Base-by-base conservation (phyloP, 37 sponge, comb jelly and placozoan species). In the Axinella damicornis region DNA sequence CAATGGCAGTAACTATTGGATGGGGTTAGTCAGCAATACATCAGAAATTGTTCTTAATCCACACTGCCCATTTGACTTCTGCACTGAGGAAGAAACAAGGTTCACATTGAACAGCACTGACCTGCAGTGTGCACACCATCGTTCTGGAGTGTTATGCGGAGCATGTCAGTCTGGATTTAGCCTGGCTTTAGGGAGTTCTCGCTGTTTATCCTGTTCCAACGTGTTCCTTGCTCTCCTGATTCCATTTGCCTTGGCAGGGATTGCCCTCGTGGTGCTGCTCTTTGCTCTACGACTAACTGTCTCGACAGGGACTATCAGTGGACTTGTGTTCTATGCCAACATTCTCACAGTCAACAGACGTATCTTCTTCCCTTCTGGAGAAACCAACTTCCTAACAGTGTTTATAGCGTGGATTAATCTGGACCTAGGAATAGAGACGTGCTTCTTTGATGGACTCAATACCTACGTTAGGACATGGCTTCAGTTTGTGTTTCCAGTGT, bases 401-500 rank as follows among this genome's bases (percentile, higher is more conserved):
- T 32, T 18, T 18, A 9, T 30, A 12, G 68, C 74, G 11, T 53
- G 53, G 56, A 18, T 40, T n/a, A 74, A 74, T 27, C 30, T 74
- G 12, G 74, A 74, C 27, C 40, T 74, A 14, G 74, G 74, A n/a
- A 30, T 74, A 0, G 56, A 74, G 16, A 46, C 27, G 1, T 74
- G 74, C 53, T 53, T 74, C 27, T 39, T 19, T 31, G 56, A 74
- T 74, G 74, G 74, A 5, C 0, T 74, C 30, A 13, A 36, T 52
- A 28, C 53, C 13, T 74, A 54, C 28, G 19, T 5, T 14, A 52
- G 53, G 27, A 53, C 74, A 17, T 46, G 53, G 55, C 57, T 74
- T 1, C 74, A 74, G 57, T 74, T 74, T 54, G 56, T 53, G 0
- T 74, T 74, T 74, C 74, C 74, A 17, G 27, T 53, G 25, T 74